Conservation (phyloP, 2,113 vertebrate species). For the Spilogale gracilis region DNA sequence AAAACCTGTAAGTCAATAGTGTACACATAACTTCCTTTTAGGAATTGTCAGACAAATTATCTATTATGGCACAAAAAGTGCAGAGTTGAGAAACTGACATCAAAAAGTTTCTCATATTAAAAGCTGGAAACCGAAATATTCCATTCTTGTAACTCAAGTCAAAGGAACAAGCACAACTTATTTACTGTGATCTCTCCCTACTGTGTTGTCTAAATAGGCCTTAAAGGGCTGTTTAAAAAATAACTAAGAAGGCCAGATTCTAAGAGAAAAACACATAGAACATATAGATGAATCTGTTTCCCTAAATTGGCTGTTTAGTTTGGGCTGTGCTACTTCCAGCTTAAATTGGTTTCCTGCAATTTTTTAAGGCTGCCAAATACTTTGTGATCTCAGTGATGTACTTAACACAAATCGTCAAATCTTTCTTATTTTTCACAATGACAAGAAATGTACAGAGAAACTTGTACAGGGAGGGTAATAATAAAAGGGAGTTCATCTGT, state of each 20-base stretch:
- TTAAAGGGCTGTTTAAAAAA: conserved; percentile 73
- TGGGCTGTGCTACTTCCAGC: conserved; percentile 69
- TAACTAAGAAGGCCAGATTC: conserved; percentile 64
- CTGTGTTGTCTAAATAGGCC: conserved; percentile 65
- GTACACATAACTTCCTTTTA: background rate
- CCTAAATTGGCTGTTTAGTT: conserved; percentile 73
- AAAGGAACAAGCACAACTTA: background rate
- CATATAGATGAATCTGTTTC: conserved; percentile 69
- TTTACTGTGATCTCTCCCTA: conserved; percentile 50
- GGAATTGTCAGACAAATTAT: background rate
- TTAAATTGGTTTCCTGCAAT: conserved; percentile 75
- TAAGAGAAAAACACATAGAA: conserved; percentile 55
- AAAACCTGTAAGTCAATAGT: conserved; percentile 3
- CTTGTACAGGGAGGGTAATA: conserved; percentile 55
- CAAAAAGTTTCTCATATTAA: background rate
- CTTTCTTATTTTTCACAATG: conserved; percentile 70
- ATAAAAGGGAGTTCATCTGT: conserved; percentile 59
- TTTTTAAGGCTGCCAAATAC: conserved; percentile 78
- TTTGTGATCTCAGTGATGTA: conserved; percentile 73
- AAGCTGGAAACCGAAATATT: background rate
- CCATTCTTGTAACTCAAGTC: background rate
- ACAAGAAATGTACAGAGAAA: conserved; percentile 72
- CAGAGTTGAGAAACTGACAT: background rate
- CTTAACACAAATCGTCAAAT: conserved; percentile 65
- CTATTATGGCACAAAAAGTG: background rate